Evolutionary conservation across 1,140 invertebrate genomes (phyloP), one percentile per base, ranked within the genome.

Genomic region (Pseudomyrmex flavicornis): DNA sequence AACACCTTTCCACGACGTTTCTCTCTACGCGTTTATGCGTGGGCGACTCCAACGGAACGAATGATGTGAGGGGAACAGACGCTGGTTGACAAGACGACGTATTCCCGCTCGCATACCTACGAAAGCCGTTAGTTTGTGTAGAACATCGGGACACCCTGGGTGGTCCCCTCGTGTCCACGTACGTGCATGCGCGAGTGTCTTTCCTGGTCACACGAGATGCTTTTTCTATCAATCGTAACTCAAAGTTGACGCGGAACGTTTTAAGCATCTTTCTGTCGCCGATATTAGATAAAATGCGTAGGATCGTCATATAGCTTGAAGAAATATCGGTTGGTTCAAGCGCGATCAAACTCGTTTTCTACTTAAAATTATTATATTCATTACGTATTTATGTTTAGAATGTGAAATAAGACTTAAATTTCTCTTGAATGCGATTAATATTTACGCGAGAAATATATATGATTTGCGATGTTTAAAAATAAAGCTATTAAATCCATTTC

Each of bases 1-100:
- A 50, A 63, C 85, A 89, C 77, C 88, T 83, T 83, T 87, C 88
- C 79, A 58, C 82, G 48, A 59, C 80, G 65, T 68, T 88, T 89
- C 85, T 87, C 88, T 89, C 90, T 87, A 87, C 86, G 82, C 90
- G 63, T 66, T 82, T 72, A 63, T 69, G 90, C 91, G 92, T 92
- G 89, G 91, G 90, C 86, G 91, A 88, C 83, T 77, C 87, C 82
- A 83, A 85, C 83, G 83, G 82, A 83, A 86, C 75, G 85, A 59
- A 87, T 73, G 75, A 84, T 46, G 22, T 50, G 61, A 48, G 58
- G 68, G 17, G 13, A 9, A 69, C 10, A 15, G 17, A 17, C 35
- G 46, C 62, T 48, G 46, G 22, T 8, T 44, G 62, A 56, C 66
- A 50, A 77, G 52, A 50, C 82, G 48, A 84, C 52, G 83, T 74